Evolutionary conservation across 2,113 vertebrate species (phyloP).

Genomic region (Loxodonta africana): DNA sequence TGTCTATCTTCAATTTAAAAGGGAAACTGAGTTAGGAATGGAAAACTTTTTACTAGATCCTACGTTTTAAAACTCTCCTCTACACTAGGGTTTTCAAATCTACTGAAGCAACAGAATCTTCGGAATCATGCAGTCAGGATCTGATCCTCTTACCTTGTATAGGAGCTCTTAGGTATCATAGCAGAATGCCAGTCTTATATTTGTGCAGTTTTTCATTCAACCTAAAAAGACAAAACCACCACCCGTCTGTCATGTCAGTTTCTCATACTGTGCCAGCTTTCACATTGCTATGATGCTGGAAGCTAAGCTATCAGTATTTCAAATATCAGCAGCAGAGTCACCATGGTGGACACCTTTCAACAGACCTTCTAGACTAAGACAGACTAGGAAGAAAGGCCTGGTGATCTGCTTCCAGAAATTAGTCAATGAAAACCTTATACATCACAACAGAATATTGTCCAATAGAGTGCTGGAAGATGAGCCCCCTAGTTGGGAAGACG

Average conservation of each 20-base stretch:
- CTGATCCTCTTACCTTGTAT: accelerated
- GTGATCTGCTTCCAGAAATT: not conserved
- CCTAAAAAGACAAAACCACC: not conserved
- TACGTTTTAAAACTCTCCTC: not conserved
- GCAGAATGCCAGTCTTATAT: not conserved
- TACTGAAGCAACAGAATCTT: not conserved
- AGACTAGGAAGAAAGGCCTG: not conserved
- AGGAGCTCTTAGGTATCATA: not conserved
- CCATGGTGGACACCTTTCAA: not conserved
- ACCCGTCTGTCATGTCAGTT: not conserved
- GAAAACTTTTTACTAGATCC: not conserved
- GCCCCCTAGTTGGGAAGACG: not conserved
- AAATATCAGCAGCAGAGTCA: not conserved
- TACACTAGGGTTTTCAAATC: not conserved
- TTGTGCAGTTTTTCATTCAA: not conserved
- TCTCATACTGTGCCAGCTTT: not conserved
- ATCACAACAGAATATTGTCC: not conserved
- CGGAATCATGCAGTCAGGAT: not conserved
- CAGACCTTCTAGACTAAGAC: not conserved
- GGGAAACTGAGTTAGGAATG: not conserved
- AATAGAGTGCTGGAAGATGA: not conserved
- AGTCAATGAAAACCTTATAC: not conserved
- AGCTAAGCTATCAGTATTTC: not conserved
- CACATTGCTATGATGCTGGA: not conserved
- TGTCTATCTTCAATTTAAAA: not conserved